Conservation (phyloP, 2,888 invertebrate genomes). For the Melieria crassipennis region DNA sequence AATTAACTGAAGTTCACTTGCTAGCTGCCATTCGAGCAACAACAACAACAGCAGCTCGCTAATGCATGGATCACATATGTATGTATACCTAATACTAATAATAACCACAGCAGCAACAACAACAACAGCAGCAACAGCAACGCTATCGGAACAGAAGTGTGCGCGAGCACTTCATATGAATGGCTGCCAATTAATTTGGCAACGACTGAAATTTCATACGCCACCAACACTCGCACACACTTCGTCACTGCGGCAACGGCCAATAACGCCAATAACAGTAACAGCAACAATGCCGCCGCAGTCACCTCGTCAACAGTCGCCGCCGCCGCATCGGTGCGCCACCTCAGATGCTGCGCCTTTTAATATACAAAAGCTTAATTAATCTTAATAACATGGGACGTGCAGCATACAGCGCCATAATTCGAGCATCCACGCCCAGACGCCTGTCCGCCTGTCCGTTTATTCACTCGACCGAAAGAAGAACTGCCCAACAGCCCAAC, state of each 20-base stretch:
- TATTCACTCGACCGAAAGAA: not conserved
- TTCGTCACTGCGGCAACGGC: not conserved
- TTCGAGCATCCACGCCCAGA: not conserved
- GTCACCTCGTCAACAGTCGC: not conserved
- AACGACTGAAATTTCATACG: constrained; percentile 4
- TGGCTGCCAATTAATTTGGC: not conserved
- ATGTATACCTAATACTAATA: not conserved
- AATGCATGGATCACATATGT: not conserved
- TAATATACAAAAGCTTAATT: constrained; percentile 19
- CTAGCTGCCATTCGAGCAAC: too few species aligned
- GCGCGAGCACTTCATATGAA: not conserved
- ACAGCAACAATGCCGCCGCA: not conserved
- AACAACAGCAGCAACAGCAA: constrained; percentile 8
- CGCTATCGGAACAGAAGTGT: not conserved
- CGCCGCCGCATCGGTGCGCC: not conserved
- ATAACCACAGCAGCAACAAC: constrained; percentile 22
- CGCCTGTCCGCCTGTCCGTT: too few species aligned
- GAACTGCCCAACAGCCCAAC: constrained; percentile 4
- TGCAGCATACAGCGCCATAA: not conserved
- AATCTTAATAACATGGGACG: constrained; percentile 28
- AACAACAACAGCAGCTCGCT: too few species aligned
- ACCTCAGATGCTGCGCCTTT: not conserved
- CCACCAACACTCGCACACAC: not conserved
- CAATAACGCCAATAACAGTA: not conserved
- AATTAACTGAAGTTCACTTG: too few species aligned